Evolutionary conservation across 2,797 vertebrate species (phyloP).

Genomic region (Leuciscus waleckii): DNA sequence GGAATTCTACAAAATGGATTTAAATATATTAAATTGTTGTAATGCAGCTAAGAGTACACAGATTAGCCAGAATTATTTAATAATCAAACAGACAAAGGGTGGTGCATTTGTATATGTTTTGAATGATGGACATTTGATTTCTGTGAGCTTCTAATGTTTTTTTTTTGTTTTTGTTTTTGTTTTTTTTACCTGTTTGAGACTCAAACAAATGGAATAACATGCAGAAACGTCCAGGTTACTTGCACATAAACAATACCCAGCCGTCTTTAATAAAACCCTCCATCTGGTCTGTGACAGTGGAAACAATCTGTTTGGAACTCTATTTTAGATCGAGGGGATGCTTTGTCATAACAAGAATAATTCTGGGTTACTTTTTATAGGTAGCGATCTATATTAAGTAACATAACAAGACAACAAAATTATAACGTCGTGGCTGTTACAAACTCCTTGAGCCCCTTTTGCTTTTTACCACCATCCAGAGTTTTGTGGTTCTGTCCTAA

Average conservation of each 20-base stretch:
- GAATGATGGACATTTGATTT: not conserved
- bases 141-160: not conserved
- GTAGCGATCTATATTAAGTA: constrained; percentile 83
- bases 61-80: not conserved
- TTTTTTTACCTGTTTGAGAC: not conserved
- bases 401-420: constrained; percentile 83
- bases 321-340: constrained; percentile 69
- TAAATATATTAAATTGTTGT: not conserved
- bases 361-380: constrained; percentile 84
- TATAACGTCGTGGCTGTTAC: constrained; percentile 72
- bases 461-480: constrained; percentile 61
- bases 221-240: constrained; percentile 50
- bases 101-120: too few species aligned
- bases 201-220: constrained; percentile 9
- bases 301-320: constrained; percentile 52
- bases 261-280: constrained; percentile 74
- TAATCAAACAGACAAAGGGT: not conserved
- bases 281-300: constrained; percentile 73
- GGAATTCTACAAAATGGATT: too few species aligned
- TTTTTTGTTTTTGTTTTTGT: not conserved
- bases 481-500: constrained; percentile 63
- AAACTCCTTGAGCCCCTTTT: constrained; percentile 59
- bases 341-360: constrained; percentile 82
- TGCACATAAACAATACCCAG: constrained; percentile 77
- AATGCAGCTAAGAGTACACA: not conserved